Percentiles rank a stretch among this genome's conserved stretches.
Evolutionary conservation across 2,888 invertebrate species (phyloP).

Genomic region (Empis stercorea): DNA sequence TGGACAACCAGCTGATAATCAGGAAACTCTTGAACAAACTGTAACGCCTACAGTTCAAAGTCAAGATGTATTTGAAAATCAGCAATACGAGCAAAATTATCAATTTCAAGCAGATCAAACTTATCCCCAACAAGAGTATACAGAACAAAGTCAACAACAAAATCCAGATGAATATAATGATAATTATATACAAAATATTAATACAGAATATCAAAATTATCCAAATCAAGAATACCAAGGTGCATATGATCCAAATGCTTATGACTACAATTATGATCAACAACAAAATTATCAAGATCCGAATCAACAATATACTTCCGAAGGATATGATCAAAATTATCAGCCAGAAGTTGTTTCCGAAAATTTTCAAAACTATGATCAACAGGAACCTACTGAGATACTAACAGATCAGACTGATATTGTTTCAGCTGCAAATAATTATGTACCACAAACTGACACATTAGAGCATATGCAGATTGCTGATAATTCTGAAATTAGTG

Average conservation of each 20-base stretch:
- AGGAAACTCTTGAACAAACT: no score
- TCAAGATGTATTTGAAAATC: not conserved
- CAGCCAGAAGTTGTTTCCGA: conserved; percentile 2
- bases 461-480: not conserved
- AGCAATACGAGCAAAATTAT: not conserved
- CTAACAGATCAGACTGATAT: not conserved
- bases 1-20: no score
- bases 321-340: conserved; percentile 16
- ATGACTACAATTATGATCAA: conserved; percentile 32
- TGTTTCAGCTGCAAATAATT: not conserved
- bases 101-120: not conserved
- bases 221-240: conserved; percentile 23
- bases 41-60: no score
- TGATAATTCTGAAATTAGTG: not conserved
- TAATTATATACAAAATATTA: conserved; percentile 9
- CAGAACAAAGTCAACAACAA: not conserved
- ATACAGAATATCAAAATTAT: conserved; percentile 28
- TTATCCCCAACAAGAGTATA: no score
- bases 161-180: conserved; percentile 3
- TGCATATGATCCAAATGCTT: conserved; percentile 26
- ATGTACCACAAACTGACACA: not conserved
- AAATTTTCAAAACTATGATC: conserved; percentile 12
- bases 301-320: conserved; percentile 14
- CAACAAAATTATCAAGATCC: conserved; percentile 19
- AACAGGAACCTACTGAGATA: not conserved